Evolutionary conservation across 2,888 invertebrate genomes (phyloP).

Genomic region (Nemoura dubitans): DNA sequence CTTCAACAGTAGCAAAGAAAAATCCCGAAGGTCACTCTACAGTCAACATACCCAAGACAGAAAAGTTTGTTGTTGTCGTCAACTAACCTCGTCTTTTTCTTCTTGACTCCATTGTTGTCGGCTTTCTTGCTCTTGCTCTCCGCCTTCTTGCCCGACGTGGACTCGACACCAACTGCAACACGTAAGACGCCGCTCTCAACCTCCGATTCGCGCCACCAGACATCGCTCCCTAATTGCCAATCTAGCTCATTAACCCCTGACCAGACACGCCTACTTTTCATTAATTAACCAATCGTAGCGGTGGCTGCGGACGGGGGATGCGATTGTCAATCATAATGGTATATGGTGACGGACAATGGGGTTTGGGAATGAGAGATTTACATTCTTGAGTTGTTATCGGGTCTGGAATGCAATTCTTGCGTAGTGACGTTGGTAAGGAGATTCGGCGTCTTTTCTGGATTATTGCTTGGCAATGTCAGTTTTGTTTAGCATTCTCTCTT

Average conservation of each 20-base stretch:
- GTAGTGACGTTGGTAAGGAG: too few species aligned
- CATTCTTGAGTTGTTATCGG: too few species aligned
- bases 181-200: not conserved
- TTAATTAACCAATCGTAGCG: not conserved
- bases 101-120: slow-evolving; percentile 87
- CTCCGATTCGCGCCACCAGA: not conserved
- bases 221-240: not conserved
- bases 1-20: too few species aligned
- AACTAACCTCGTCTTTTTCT: slow-evolving; percentile 88
- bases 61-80: not conserved
- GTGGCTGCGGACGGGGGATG: not conserved
- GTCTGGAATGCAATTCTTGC: too few species aligned
- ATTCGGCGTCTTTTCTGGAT: too few species aligned
- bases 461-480: too few species aligned
- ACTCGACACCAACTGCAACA: not conserved
- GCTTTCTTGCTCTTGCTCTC: slow-evolving; percentile 76
- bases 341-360: too few species aligned
- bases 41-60: too few species aligned
- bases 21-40: too few species aligned
- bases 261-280: not conserved
- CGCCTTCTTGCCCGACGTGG: slow-evolving; percentile 66
- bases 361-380: too few species aligned
- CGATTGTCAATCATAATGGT: not conserved
- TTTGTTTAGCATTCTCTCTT: too few species aligned
- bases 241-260: not conserved